Base-by-base conservation (phyloP, 2,888 invertebrate genomes). In the Phengaris arion region DNA sequence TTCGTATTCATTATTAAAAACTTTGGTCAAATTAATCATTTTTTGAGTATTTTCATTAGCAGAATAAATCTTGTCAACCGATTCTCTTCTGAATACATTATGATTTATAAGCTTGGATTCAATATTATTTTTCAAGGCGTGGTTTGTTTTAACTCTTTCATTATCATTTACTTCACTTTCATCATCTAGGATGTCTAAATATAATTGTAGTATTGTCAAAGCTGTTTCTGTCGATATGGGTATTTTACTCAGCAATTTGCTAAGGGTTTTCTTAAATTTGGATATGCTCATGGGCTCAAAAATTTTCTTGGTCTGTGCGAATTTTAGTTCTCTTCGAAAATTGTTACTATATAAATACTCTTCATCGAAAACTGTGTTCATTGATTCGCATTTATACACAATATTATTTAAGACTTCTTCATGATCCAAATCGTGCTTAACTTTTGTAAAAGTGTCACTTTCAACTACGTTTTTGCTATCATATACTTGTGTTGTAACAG, bases 341-440 rank as follows among this genome's bases (percentile, higher is more conserved):
- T 84, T 86, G 0, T 85, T 85, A 80, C 87, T 88, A 0, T 90
- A 89, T n/a, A 87, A 88, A 81, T 86, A 87, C 22, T 87, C 86
- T 78, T 81, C 85, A 78, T 81, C 86, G 8, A 80, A 79, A 69
- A 78, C 79, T 57, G 81, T 84, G 22, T 77, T 80, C 3, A 81
- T 78, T 2, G 87, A 86, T 76, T 87, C 87, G 78, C 87, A 90
- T 22, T 87, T 80, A 59, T 92, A 93, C 0, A 92, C 86, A 0
- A 91, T 93, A 77, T 85, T 92, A 80, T 89, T 89, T 0, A 93
- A 81, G 35, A 92, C 77, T 79, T 81, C 86, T 80, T 93, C 92
- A 0, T 92, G 81, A 80, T 91, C 86, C 80, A 91, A 90, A 77
- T 91, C 85, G 15, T 84, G 85, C 75, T 84, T 82, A 77, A 91